phyloP scores from a whole-genome alignment of 2,888 invertebrate genomes.

The Caradrina kadenii region DNA sequence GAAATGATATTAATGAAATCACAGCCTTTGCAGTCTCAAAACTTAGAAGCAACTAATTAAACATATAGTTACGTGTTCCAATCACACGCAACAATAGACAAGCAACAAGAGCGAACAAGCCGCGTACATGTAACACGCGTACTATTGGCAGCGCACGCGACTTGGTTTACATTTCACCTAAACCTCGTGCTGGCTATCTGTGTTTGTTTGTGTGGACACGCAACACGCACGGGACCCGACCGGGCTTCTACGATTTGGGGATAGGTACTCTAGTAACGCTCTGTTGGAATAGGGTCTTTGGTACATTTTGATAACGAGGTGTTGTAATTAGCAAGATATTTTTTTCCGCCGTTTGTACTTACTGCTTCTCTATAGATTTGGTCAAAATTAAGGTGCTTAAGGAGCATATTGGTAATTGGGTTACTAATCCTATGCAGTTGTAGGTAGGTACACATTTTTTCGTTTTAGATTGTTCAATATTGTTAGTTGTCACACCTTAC shows the following conservation, averaged over 20 bases:
- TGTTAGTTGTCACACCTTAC: too few relatives aligned
- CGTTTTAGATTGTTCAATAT: too few relatives aligned
- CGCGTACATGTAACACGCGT: conserved; percentile 37
- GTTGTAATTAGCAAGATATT: not conserved
- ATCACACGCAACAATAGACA: conserved; percentile 49
- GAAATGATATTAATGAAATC: too few relatives aligned
- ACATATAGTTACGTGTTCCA: conserved; percentile 26
- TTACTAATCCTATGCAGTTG: too few relatives aligned
- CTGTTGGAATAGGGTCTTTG: not conserved
- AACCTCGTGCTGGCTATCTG: conserved; percentile 70
- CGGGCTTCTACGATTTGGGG: conserved; percentile 20
- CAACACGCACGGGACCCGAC: conserved; percentile 63
- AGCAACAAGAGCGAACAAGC: conserved; percentile 48
- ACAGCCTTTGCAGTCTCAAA: not conserved
- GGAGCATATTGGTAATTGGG: too few relatives aligned
- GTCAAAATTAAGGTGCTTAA: too few relatives aligned
- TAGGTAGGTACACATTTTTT: too few relatives aligned
- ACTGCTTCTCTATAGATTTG: too few relatives aligned
- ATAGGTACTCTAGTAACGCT: conserved; percentile 24
- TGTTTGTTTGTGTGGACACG: conserved; percentile 77
- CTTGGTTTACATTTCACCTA: conserved; percentile 66
- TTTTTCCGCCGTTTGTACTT: not conserved
- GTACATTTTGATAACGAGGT: conserved; percentile 15
- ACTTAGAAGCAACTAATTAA: conserved; percentile 22
- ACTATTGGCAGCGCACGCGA: conserved; percentile 54